A percentile compares a stretch with the other conserved stretches of the same genome.
These are phyloP conservation scores for Rhinoderma darwinii DNA, from an alignment of 2,113 vertebrate genomes.

Conservation along the genomic window DNA sequence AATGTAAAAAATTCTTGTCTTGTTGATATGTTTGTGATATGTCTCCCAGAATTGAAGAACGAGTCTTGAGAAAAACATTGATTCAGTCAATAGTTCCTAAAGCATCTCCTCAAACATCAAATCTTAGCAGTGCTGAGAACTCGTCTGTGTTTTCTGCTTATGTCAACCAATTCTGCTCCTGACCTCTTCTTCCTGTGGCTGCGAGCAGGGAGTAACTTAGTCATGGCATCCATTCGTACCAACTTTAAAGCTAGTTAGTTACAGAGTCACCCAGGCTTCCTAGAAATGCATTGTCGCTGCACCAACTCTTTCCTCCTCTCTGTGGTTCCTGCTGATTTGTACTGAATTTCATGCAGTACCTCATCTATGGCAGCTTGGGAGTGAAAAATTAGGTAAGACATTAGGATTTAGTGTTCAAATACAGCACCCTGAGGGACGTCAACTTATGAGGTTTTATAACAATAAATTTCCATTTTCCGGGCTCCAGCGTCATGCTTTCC, in stretches of 20 bases:
- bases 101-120: not conserved
- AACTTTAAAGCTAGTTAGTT: not conserved
- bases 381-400: not conserved
- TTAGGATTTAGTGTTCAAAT: too few species aligned
- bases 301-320: too few species aligned
- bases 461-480: too few species aligned
- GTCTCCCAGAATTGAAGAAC: not conserved
- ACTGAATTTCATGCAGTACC: not conserved
- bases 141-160: not conserved
- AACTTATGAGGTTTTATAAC: too few species aligned
- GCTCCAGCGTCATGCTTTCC: too few species aligned
- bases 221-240: too few species aligned
- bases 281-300: not conserved
- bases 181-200: not conserved
- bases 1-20: conserved; percentile 12
- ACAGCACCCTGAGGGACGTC: too few species aligned
- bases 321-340: not conserved
- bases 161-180: not conserved
- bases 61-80: not conserved
- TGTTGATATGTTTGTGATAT: not conserved
- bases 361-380: not conserved
- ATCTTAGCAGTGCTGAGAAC: not conserved
- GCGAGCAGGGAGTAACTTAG: too few species aligned
- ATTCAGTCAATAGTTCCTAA: not conserved
- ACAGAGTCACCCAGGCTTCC: not conserved